Conservation (phyloP, 2,888 invertebrate species). For the Beris morrisii region DNA sequence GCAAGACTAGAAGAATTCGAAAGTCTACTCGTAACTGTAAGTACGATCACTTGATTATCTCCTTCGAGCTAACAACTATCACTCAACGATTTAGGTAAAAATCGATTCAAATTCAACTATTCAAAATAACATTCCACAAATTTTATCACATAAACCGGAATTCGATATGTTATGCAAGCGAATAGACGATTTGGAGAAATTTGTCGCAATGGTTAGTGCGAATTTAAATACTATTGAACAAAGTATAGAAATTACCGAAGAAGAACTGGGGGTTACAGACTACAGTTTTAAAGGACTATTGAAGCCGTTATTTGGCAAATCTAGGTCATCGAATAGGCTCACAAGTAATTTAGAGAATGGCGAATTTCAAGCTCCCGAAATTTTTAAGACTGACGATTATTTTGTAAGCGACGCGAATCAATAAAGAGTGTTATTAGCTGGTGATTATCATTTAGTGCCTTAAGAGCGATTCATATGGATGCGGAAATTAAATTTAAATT, state of each 20-base stretch:
- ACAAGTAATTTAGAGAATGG: slow-evolving; percentile 47
- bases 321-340: slow-evolving; percentile 40
- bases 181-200: slow-evolving; percentile 60
- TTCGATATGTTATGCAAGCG: slow-evolving; percentile 60
- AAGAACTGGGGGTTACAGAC: slow-evolving; percentile 62
- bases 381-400: slow-evolving; percentile 52
- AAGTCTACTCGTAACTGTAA: slow-evolving; percentile 63
- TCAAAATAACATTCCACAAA: slow-evolving; percentile 58
- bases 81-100: slow-evolving; percentile 46
- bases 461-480: too few relatives aligned
- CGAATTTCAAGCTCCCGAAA: slow-evolving; percentile 49
- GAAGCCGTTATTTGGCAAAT: slow-evolving; percentile 60
- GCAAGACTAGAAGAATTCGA: slow-evolving; percentile 68
- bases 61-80: slow-evolving; percentile 25
- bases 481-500: too few relatives aligned
- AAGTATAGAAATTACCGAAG: slow-evolving; percentile 64
- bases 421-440: not conserved
- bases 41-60: slow-evolving; percentile 39
- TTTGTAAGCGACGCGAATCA: slow-evolving; percentile 41
- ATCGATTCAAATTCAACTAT: slow-evolving; percentile 50
- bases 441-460: not conserved
- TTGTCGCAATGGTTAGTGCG: slow-evolving; percentile 61
- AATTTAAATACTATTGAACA: slow-evolving; percentile 61
- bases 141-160: slow-evolving; percentile 59
- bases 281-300: slow-evolving; percentile 63